Percentiles rank a stretch among this genome's conserved stretches.
Conservation (phyloP, 2,797 vertebrate species). For the Huso huso region DNA sequence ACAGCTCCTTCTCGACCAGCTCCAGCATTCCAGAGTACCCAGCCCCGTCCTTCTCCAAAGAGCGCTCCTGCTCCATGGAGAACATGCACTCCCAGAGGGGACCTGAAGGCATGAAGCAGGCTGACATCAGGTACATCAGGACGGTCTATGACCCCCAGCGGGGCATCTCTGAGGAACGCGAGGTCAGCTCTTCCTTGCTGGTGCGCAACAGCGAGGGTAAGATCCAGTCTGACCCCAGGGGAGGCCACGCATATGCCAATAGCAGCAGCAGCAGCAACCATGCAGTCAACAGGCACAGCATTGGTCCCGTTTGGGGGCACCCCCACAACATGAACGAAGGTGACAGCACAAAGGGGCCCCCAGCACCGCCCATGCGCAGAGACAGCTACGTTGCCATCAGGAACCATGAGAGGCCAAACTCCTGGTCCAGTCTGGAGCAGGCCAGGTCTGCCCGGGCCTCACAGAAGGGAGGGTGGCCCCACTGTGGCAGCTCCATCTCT, state of each 20-base stretch:
- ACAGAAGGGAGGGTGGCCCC: constrained; percentile 65
- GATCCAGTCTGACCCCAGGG: not conserved
- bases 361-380: constrained; percentile 75
- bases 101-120: constrained; percentile 54
- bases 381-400: constrained; percentile 81
- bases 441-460: constrained; percentile 54
- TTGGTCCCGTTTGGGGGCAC: constrained; percentile 51
- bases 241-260: constrained; percentile 12
- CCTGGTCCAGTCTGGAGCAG: constrained; percentile 74
- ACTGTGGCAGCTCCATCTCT: constrained; percentile 49
- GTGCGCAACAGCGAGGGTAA: constrained; percentile 35
- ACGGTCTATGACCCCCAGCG: constrained; percentile 58
- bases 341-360: constrained; percentile 63
- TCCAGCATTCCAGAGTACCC: constrained; percentile 87
- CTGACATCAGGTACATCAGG: constrained; percentile 62
- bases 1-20: constrained; percentile 91
- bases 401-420: constrained; percentile 77
- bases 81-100: constrained; percentile 24
- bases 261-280: constrained; percentile 32
- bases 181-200: constrained; percentile 52
- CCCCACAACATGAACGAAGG: constrained; percentile 49
- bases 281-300: constrained; percentile 47
- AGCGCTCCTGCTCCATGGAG: constrained; percentile 42
- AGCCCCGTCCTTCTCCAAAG: constrained; percentile 38
- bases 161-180: constrained; percentile 58